These are phyloP conservation scores for Melanostoma scalare DNA, from an alignment of 2,888 invertebrate genomes.

Conservation along the genomic window DNA sequence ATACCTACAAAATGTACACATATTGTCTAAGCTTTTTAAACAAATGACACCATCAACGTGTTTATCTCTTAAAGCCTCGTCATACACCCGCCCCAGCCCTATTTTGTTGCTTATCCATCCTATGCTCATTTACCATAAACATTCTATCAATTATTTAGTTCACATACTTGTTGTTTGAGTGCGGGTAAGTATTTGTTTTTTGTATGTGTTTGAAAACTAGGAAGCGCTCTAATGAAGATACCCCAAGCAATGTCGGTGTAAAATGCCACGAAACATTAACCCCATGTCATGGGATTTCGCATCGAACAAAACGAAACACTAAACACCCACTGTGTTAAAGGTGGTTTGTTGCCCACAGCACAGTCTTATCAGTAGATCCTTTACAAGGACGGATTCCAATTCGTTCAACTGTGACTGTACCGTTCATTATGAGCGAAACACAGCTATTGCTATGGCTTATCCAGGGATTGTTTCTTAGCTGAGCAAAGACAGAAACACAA, in stretches of 20 bases:
- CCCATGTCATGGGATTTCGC: constrained; percentile 47
- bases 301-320: constrained; percentile 23
- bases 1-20: too few species aligned
- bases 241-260: constrained; percentile 33
- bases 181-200: not conserved
- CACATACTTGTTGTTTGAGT: not conserved
- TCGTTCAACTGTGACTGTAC: constrained; percentile 61
- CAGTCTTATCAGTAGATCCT: constrained; percentile 14
- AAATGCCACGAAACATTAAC: constrained; percentile 65
- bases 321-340: constrained; percentile 36
- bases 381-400: constrained; percentile 41
- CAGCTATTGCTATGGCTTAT: constrained; percentile 20
- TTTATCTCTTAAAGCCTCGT: too few species aligned
- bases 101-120: too few species aligned
- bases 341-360: constrained; percentile 3
- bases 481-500: constrained; percentile 27
- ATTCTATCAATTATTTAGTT: constrained; percentile 61
- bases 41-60: too few species aligned
- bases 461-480: constrained; percentile 35
- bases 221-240: constrained; percentile 48
- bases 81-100: too few species aligned
- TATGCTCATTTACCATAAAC: constrained; percentile 46
- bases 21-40: too few species aligned
- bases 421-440: constrained; percentile 55
- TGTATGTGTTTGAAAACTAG: not conserved